These are phyloP conservation scores for Hephaestus fuliginosus DNA, from an alignment of 2,797 vertebrate species.

Conservation along the genomic window DNA sequence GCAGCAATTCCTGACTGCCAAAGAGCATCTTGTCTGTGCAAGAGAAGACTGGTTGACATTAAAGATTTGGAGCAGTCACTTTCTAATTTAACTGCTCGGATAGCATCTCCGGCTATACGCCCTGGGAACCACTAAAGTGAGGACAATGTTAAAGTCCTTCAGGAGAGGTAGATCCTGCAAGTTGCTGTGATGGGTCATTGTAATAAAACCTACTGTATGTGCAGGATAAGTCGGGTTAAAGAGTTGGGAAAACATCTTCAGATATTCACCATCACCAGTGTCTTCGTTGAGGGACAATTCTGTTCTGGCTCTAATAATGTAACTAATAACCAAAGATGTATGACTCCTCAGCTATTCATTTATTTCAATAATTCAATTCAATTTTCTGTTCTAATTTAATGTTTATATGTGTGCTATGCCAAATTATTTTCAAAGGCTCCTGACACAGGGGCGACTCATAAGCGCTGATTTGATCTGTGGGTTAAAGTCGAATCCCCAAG, in stretches of 20 bases:
- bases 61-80: constrained; percentile 28
- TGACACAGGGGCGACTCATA: constrained; percentile 2
- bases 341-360: background rate
- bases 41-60: constrained; percentile 43
- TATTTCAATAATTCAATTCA: constrained; percentile 6
- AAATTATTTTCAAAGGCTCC: constrained; percentile 25
- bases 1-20: constrained; percentile 29
- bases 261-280: background rate
- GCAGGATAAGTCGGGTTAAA: background rate
- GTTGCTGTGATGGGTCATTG: background rate
- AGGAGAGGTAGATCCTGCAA: constrained; percentile 1
- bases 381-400: background rate
- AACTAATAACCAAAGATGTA: background rate
- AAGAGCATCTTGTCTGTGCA: constrained; percentile 21
- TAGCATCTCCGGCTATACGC: constrained; percentile 11
- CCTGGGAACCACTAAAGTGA: constrained; percentile 28
- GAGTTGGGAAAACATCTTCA: constrained; percentile 9
- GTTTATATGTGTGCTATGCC: background rate
- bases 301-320: background rate
- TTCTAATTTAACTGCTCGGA: constrained; percentile 36
- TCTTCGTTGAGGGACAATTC: background rate
- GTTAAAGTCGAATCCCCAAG: constrained; percentile 7
- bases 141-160: constrained; percentile 35
- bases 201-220: background rate
- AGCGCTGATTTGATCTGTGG: constrained; percentile 18